phyloP scores from a whole-genome alignment of 2,113 vertebrate genomes.

The Clarias gariepinus region DNA sequence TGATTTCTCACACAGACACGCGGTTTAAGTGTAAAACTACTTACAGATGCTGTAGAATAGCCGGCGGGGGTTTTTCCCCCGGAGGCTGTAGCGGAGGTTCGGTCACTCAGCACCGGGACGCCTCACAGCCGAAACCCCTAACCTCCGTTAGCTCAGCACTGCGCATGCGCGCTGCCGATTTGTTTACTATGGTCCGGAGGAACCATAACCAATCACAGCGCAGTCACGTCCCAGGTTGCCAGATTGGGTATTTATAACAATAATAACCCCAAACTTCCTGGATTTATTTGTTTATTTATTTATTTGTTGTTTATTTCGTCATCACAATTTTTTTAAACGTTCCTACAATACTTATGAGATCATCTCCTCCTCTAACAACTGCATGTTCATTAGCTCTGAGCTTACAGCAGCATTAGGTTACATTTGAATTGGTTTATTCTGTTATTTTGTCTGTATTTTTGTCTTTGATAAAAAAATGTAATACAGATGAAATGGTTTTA shows the following conservation, averaged over 20 bases:
- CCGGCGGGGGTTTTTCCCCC: neutral
- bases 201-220: constrained; percentile 42
- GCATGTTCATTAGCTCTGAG: too few species aligned
- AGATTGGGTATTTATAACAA: neutral
- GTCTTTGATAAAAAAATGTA: too few species aligned
- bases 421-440: too few species aligned
- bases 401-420: too few species aligned
- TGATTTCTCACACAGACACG: neutral
- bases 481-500: too few species aligned
- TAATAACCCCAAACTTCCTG: neutral
- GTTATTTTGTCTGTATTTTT: too few species aligned
- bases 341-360: neutral
- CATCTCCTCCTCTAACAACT: neutral
- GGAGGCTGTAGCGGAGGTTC: neutral
- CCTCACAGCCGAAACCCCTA: neutral
- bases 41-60: constrained; percentile 24
- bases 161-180: constrained; percentile 45
- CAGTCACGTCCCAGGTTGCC: constrained; percentile 39
- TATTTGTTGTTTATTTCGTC: neutral
- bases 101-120: neutral
- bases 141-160: constrained; percentile 6
- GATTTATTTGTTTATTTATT: neutral
- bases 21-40: neutral
- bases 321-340: neutral
- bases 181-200: constrained; percentile 42